Percentiles rank a stretch among this genome's conserved stretches.
Evolutionary conservation across 1,140 invertebrate genomes (phyloP).

Genomic region (Cydia fagiglandana): DNA sequence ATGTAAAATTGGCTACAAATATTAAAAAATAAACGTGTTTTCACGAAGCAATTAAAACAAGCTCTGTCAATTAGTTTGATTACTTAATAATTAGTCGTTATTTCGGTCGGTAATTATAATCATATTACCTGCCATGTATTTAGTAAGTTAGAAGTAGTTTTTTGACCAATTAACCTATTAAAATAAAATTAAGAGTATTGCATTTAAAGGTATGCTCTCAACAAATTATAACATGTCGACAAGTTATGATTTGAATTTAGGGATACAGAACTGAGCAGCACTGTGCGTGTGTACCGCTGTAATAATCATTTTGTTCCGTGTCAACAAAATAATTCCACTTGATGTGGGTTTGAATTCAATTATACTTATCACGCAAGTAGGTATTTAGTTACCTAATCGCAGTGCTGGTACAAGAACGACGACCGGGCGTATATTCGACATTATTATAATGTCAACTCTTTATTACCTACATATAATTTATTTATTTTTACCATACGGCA

Average conservation of each 20-base stretch:
- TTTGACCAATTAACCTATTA: slow-evolving; percentile 15
- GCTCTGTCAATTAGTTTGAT: background rate
- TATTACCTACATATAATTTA: no score
- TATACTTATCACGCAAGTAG: slow-evolving; percentile 49
- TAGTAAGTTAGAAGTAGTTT: background rate
- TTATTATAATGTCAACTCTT: no score
- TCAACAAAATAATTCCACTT: slow-evolving; percentile 53
- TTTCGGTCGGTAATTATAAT: background rate
- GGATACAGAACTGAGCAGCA: background rate
- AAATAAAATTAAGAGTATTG: slow-evolving; percentile 24
- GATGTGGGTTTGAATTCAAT: slow-evolving; percentile 54
- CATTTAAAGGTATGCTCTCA: slow-evolving; percentile 6
- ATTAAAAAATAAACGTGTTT: background rate
- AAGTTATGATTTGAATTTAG: background rate
- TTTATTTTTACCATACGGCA: no score
- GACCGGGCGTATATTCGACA: no score
- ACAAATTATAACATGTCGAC: slow-evolving; percentile 19
- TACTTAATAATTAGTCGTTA: slow-evolving; percentile 1
- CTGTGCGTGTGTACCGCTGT: slow-evolving; percentile 39
- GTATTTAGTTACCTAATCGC: slow-evolving; percentile 40
- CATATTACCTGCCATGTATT: background rate
- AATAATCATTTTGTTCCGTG: slow-evolving; percentile 47
- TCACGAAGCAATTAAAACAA: slow-evolving; percentile 3
- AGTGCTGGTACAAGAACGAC: slow-evolving; percentile 26
- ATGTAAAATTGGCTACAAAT: background rate